Conservation (phyloP, 2,113 vertebrate genomes). For the Toxotes chatareus region DNA sequence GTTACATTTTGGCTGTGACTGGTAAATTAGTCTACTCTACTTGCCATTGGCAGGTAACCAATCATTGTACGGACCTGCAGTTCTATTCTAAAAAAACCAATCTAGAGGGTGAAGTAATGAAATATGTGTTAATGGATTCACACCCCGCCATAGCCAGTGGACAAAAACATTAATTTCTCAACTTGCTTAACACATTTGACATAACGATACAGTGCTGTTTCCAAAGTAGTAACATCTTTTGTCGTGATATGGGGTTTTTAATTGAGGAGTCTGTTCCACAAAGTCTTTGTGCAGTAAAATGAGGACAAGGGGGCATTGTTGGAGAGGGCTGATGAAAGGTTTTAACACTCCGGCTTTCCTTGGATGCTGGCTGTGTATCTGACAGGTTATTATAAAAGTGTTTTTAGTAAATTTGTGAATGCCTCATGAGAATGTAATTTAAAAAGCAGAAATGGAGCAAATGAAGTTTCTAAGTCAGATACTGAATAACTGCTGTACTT, state of each 20-base stretch:
- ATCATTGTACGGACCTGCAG: conserved; percentile 54
- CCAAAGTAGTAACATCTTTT: conserved; percentile 16
- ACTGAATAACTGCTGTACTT: conserved; percentile 9
- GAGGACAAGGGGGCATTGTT: conserved; percentile 24
- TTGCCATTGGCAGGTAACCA: conserved; percentile 66
- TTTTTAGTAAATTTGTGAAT: background rate
- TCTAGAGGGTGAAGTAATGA: conserved; percentile 63
- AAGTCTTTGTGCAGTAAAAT: conserved; percentile 21
- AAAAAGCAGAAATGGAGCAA: background rate
- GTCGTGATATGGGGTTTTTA: background rate
- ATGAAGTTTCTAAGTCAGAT: conserved; percentile 16
- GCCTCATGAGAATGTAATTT: background rate
- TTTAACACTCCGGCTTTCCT: conserved; percentile 9
- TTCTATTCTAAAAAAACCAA: conserved; percentile 58
- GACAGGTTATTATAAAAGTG: conserved; percentile 14
- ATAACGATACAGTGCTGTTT: conserved; percentile 10
- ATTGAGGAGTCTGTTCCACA: background rate
- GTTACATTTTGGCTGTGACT: conserved; percentile 52
- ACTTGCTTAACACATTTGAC: conserved; percentile 44
- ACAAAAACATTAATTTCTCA: conserved; percentile 48
- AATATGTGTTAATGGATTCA: conserved; percentile 53
- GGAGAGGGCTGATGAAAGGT: conserved; percentile 21
- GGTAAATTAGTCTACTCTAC: conserved; percentile 57
- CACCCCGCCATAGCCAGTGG: conserved; percentile 29
- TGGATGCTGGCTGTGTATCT: background rate